Evolutionary conservation across 1,140 invertebrate species (phyloP), one percentile per base, ranked within the genome.

Genomic region (Caenorhabditis remanei): DNA sequence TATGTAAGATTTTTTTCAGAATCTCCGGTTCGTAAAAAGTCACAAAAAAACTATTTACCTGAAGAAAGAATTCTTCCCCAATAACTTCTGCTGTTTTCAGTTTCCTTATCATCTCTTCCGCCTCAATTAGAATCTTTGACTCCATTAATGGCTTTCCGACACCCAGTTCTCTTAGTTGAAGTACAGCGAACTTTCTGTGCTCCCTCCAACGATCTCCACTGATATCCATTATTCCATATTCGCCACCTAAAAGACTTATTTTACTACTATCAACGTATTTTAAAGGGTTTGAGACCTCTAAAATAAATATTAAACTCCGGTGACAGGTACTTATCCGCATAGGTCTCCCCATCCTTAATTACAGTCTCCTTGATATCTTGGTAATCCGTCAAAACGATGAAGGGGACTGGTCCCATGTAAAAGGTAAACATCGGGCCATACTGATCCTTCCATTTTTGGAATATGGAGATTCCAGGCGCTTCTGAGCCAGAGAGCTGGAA

Each of bases 201-300:
- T 96, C 96, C 92, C 96, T 96, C 97, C 97, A 98, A 89, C 97
- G 93, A 85, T 95, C 95, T 84, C 97, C 97, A 89, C 96, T 96
- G 85, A 96, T 96, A 93, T 97, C 97, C 89, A 98, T 95, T 87
- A 98, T 95, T 90, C 97, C 97, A 97, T 88, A 88, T 24, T 87
- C 88, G 40, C 79, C 88, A 65, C n/a, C 79, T 83, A 40, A 24
- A 46, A 11, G 1, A 87, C 4, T 3, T 2, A 58, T 16, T 3
- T n/a, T 21, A 5, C 0, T n/a, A 6, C 1, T n/a, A 58, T 2
- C 8, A 58, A 21, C 5, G 5, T 5, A n/a, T n/a, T 14, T 8
- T 19, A 14, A 67, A 79, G 16, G 8, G 61, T 2, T n/a, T 75
- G 21, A 32, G 4, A 83, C 79, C 79, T 83, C 79, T 53, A 40